Percentiles rank a stretch among this genome's conserved stretches.
These are phyloP conservation scores for Caracal caracal DNA, from an alignment of 2,113 vertebrate species.

Conservation along the genomic window DNA sequence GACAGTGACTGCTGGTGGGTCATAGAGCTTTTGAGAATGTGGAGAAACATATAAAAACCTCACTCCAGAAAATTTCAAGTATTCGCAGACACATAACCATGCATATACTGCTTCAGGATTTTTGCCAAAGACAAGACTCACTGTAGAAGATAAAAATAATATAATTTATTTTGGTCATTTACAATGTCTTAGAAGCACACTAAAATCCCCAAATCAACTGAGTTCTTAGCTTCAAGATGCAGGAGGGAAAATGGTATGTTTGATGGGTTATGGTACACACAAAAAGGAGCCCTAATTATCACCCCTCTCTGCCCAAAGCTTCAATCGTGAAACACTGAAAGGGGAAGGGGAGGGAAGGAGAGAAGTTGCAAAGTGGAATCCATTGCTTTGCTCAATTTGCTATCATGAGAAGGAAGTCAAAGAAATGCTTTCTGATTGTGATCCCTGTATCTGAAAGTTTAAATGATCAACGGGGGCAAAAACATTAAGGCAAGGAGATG, in stretches of 20 bases:
- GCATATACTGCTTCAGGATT: not conserved
- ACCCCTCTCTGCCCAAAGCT: not conserved
- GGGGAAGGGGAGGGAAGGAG: not conserved
- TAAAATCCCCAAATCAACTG: not conserved
- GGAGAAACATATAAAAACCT: not conserved
- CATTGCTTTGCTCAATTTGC: not conserved
- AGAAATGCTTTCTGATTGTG: not conserved
- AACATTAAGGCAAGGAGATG: not conserved
- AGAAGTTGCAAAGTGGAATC: not conserved
- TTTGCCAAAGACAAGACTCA: not conserved
- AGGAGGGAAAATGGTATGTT: not conserved
- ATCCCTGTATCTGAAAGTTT: not conserved
- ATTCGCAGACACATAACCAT: not conserved
- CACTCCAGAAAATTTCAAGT: not conserved
- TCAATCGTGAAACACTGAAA: not conserved
- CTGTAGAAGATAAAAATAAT: not conserved
- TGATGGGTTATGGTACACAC: not conserved
- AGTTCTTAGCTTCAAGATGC: not conserved
- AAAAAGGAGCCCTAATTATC: not conserved
- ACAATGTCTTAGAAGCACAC: not conserved
- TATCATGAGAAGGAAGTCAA: not conserved
- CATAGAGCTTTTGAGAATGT: not conserved
- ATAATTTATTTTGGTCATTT: not conserved
- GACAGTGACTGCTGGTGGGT: not conserved
- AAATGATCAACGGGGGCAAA: not conserved